These are phyloP conservation scores for Drosophila bunnanda DNA, from an alignment of 2,888 invertebrate species.

Conservation along the genomic window DNA sequence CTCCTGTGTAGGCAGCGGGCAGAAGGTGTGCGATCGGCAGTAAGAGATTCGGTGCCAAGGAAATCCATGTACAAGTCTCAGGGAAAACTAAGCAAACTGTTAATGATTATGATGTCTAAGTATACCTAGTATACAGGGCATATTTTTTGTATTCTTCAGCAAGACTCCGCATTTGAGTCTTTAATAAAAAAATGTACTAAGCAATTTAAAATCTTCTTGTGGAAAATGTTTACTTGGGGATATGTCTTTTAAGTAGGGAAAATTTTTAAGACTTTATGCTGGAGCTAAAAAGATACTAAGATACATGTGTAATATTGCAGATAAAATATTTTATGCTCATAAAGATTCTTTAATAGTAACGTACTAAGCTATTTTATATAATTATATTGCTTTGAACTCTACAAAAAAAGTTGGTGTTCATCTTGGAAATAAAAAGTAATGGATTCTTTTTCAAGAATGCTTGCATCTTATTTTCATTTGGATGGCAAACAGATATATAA, in stretches of 20 bases:
- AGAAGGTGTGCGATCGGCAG: slow-evolving; percentile 78
- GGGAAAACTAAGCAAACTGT: background rate
- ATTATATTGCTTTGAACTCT: background rate
- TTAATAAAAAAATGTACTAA: slow-evolving; percentile 9
- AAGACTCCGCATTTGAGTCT: slow-evolving; percentile 5
- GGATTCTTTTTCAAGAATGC: too few relatives aligned
- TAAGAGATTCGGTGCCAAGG: background rate
- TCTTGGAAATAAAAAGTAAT: too few relatives aligned
- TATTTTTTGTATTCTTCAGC: background rate
- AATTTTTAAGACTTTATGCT: background rate
- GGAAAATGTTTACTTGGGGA: background rate
- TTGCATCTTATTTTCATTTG: too few relatives aligned
- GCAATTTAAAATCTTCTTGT: background rate
- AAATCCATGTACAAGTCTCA: slow-evolving; percentile 7
- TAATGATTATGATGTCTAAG: background rate
- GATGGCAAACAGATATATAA: too few relatives aligned
- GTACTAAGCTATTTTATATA: background rate
- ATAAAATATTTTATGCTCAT: background rate
- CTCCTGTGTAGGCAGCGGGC: slow-evolving; percentile 88
- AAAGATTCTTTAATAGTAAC: background rate
- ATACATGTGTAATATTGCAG: background rate
- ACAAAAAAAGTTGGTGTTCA: too few relatives aligned
- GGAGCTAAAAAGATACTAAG: background rate
- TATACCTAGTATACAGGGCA: background rate
- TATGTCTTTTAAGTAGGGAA: background rate